Conservation (phyloP, 1,140 invertebrate species). For the Drosophila parvula region DNA sequence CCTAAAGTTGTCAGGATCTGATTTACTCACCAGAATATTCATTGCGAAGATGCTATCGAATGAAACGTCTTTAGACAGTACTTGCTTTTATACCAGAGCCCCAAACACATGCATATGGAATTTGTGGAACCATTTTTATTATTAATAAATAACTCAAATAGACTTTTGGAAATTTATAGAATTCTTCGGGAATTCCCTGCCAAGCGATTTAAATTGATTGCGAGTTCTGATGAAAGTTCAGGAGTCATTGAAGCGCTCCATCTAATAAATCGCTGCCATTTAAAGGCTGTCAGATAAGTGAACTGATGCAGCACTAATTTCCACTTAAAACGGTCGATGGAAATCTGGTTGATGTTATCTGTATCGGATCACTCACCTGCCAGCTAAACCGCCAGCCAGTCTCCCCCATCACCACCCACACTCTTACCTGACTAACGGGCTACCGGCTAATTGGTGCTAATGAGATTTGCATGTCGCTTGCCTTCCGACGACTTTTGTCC, state of each 20-base stretch:
- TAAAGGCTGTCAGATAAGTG: constrained; percentile 8
- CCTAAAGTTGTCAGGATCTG: too few relatives aligned
- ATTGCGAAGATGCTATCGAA: neutral
- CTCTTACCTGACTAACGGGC: neutral
- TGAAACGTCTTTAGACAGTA: neutral
- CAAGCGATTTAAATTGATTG: constrained; percentile 10
- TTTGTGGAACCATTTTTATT: neutral
- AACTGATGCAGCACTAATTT: constrained; percentile 37
- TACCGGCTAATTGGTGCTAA: constrained; percentile 49
- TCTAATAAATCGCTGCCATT: constrained; percentile 19
- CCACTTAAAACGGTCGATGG: neutral
- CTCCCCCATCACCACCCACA: neutral
- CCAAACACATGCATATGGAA: neutral
- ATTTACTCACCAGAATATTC: neutral
- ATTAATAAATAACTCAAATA: neutral
- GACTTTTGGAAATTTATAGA: neutral
- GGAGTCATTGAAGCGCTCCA: constrained; percentile 10
- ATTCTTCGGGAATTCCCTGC: neutral
- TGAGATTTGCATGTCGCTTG: constrained; percentile 51
- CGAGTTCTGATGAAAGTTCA: neutral
- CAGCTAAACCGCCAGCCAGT: neutral
- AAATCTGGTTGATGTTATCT: constrained; percentile 20
- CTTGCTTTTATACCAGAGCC: neutral
- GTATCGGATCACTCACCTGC: constrained; percentile 22
- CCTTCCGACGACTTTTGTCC: constrained; percentile 23